Evolutionary conservation across 2,888 invertebrate species (phyloP), one percentile per base, ranked within the genome.

Genomic region (Poecilus cupreus): DNA sequence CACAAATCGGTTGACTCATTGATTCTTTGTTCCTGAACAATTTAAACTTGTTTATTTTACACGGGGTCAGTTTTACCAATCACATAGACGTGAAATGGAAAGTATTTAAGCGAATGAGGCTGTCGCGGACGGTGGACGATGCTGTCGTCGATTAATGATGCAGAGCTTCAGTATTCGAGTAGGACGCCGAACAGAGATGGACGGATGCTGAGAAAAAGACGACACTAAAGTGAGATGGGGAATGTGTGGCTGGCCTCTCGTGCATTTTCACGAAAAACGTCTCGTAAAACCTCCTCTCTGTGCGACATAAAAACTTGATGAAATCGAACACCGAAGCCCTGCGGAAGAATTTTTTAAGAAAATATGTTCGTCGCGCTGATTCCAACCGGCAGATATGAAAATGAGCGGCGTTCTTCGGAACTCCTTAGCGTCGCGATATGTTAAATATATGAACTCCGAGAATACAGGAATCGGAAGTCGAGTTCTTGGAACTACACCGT

Each of bases 181-280:
- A n/a, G n/a, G n/a, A n/a, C n/a, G 32, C 32, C 24, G 49, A 78
- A 49, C 64, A 49, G 39, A 68, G 68, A 78, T n/a, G 43, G 54
- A 54, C 54, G 16, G 22, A 75, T 10, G 13, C 11, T 70, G 20
- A 70, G 49, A 49, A 11, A 72, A 22, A 46, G 26, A 75, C 51
- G 77, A 2, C 13, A 2, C 20, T 22, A 79, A 57, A 84, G 82
- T 83, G 83, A 81, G 83, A 82, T 81, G 74, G 39, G 8, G 49
- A 49, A 74, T 46, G n/a, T 22, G 13, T 18, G 24, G 77, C 22
- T 68, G 68, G 68, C 46, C 24, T 78, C 68, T 26, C 49, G 78
- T 78, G 68, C 49, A 78, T 78, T 78, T 78, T 78, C 78, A 64
- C 78, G 49, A 46, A 78, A 77, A 77, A 77, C 76, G 46, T 78